Conservation (phyloP, 2,888 invertebrate species). For the Nebria brevicollis region DNA sequence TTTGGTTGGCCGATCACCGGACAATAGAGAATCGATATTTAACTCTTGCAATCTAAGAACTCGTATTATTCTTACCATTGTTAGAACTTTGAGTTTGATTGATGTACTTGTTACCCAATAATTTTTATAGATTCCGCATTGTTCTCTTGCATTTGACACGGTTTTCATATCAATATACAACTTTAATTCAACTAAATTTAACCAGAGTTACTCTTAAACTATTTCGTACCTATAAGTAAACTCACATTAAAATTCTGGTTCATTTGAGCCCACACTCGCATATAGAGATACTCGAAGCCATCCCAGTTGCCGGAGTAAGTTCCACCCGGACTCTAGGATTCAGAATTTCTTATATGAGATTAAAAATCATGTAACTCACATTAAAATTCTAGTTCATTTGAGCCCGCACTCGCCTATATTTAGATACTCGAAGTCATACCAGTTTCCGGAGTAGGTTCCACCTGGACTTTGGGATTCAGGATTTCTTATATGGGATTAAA, state of each 20-base stretch:
- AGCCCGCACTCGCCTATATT: neutral
- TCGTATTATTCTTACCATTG: neutral
- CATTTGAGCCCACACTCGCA: neutral
- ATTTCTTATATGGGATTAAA: neutral
- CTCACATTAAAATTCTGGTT: no score
- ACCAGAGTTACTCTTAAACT: no score
- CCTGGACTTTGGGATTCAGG: neutral
- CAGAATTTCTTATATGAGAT: neutral
- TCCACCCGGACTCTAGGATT: neutral
- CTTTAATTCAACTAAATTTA: no score
- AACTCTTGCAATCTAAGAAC: neutral
- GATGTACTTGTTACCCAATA: neutral
- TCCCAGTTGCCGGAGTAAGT: neutral
- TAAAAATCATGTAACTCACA: neutral
- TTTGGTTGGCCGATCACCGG: neutral
- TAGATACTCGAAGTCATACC: neutral
- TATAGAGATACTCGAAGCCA: neutral
- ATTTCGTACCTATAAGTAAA: no score
- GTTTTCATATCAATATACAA: neutral
- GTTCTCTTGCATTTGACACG: neutral
- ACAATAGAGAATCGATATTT: neutral
- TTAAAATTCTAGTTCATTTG: neutral
- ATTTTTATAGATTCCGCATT: neutral
- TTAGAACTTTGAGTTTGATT: neutral
- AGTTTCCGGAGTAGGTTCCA: neutral